Base-by-base conservation (phyloP, 2,888 invertebrate genomes). In the Hylaea fasciaria region DNA sequence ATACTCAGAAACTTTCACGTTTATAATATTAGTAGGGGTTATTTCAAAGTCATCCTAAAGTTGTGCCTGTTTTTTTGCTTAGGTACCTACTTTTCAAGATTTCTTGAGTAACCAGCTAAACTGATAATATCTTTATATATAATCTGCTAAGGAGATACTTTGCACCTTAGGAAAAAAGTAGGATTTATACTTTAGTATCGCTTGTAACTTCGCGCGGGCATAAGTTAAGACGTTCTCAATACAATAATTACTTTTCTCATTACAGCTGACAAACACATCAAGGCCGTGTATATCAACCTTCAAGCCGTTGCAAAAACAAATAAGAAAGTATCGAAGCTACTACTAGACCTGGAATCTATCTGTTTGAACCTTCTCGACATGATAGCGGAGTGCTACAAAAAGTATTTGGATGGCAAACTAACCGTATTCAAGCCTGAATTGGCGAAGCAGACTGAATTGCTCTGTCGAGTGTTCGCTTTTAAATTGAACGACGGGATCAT, bases 341-440 rank as follows among this genome's bases (percentile, higher is more conserved):
- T 82, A 60, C 47, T 87, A 17, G 77, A 87, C 40, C 86, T 86
- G 83, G 70, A 75, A 47, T 67, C 71, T 14, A 62, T 80, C 11
- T 81, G 79, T 49, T 64, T 83, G 7, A 69, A 85, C 44, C 77
- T 87, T 59, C 66, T 87, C 28, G 82, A 83, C 57, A 78, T 83
- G 66, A 68, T 88, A 22, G 71, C 72, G 2, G 78, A 83, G 46
- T 78, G 76, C 55, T 79, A 78, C 62, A 59, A 67, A 14, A 69
- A 75, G 40, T 87, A 77, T 62, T 55, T 40, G 13, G 46, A 51
- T 17, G 55, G 53, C 8, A 65, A 69, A 3, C 44, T 64, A 22
- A 64, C 35, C 4, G 50, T 59, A 11, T 62, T 85, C 11, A 57
- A 67, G n/a, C 44, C 64, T 0, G 72, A 82, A 49, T 53, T 86